A percentile compares a stretch with the other conserved stretches of the same genome.
These are phyloP conservation scores for Bacillus rossius DNA, from an alignment of 1,140 invertebrate genomes.

Conservation along the genomic window DNA sequence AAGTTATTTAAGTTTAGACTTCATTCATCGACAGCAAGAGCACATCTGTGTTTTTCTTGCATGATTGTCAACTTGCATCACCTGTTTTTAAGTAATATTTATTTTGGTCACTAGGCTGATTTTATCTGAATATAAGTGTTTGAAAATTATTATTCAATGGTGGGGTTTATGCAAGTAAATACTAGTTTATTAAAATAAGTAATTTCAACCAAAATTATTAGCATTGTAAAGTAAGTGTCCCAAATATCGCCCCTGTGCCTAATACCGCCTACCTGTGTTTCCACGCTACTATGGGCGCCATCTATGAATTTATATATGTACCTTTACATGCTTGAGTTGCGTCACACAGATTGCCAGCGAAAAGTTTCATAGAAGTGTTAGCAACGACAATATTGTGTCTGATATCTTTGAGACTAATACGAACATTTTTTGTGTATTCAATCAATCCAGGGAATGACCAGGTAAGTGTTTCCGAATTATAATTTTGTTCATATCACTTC, in stretches of 20 bases:
- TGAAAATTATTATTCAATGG: too few species aligned
- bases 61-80: too few species aligned
- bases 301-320: neutral
- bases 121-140: too few species aligned
- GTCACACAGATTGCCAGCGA: constrained; percentile 9
- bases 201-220: too few species aligned
- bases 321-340: constrained; percentile 16
- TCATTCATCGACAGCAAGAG: too few species aligned
- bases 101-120: too few species aligned
- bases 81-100: too few species aligned
- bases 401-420: neutral
- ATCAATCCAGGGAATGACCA: neutral
- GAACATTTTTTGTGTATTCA: neutral
- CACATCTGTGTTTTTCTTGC: too few species aligned
- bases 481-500: neutral
- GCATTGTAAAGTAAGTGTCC: constrained; percentile 4
- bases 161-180: too few species aligned
- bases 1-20: too few species aligned
- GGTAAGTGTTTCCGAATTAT: constrained; percentile 2
- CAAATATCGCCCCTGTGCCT: constrained; percentile 8
- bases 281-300: too few species aligned
- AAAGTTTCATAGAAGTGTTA: constrained; percentile 9
- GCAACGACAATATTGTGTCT: neutral
- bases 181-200: too few species aligned
- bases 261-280: constrained; percentile 8